Conservation (phyloP, 1,140 invertebrate species). For the Meloidogyne floridensis region DNA sequence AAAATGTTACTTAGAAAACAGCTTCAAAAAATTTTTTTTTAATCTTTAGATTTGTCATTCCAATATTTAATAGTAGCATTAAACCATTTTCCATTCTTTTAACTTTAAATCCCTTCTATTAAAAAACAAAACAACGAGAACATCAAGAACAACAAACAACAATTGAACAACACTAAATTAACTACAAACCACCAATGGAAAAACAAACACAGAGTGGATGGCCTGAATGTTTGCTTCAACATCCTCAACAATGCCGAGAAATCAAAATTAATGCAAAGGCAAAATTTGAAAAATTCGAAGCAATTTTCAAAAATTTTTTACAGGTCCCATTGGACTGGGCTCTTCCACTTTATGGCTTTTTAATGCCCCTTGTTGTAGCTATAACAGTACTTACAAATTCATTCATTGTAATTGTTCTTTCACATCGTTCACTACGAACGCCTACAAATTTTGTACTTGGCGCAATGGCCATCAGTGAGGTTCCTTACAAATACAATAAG, state of each 20-base stretch:
- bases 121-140: too few species aligned
- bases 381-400: conserved; percentile 84
- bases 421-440: conserved; percentile 73
- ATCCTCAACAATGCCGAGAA: conserved; percentile 16
- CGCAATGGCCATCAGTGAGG: conserved; percentile 85
- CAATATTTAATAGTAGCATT: too few species aligned
- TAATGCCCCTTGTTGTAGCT: conserved; percentile 72
- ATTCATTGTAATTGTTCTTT: conserved; percentile 77
- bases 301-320: too few species aligned
- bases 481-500: background rate
- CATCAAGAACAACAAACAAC: background rate
- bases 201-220: background rate
- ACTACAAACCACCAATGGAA: background rate
- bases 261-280: conserved; percentile 11
- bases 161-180: background rate
- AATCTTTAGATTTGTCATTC: too few species aligned
- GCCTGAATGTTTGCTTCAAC: conserved; percentile 27
- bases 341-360: conserved; percentile 61
- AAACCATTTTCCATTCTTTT: too few species aligned
- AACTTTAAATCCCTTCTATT: too few species aligned
- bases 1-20: too few species aligned
- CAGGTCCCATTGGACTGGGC: conserved; percentile 62
- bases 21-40: too few species aligned
- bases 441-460: conserved; percentile 76
- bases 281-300: too few species aligned